Evolutionary conservation across 1,140 invertebrate species (phyloP).

Genomic region (Eufriesea mexicana): DNA sequence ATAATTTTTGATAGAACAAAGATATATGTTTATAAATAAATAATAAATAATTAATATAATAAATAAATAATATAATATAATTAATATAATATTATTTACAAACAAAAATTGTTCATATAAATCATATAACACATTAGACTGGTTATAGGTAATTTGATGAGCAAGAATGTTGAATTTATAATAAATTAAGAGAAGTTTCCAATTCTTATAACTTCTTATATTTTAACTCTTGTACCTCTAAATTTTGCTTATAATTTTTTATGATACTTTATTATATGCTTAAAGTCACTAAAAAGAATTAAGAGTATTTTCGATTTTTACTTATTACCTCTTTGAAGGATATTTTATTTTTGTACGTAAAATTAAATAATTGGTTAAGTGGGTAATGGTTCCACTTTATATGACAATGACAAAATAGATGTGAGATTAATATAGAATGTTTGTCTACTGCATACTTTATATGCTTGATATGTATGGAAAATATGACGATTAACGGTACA

Average conservation of each 20-base stretch:
- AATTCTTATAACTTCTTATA: too few species aligned
- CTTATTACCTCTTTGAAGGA: background rate
- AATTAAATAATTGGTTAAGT: background rate
- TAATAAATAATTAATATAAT: conserved; percentile 10
- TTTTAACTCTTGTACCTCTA: too few species aligned
- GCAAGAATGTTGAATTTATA: background rate
- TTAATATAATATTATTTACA: conserved; percentile 12
- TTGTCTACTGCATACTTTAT: background rate
- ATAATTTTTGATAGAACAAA: conserved; percentile 10
- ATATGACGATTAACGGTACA: conserved; percentile 25
- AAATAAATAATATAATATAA: conserved; percentile 22
- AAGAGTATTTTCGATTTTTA: too few species aligned
- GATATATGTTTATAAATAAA: conserved; percentile 15
- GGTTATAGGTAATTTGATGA: background rate
- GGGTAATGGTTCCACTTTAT: background rate
- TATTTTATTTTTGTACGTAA: background rate
- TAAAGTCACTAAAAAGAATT: background rate
- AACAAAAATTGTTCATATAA: background rate
- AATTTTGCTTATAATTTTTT: background rate
- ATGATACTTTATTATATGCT: background rate
- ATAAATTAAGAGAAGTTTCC: too few species aligned
- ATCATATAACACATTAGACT: too few species aligned
- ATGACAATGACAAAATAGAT: background rate
- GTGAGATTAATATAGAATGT: background rate
- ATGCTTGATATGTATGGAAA: background rate